These are phyloP conservation scores for Rhinolophus ferrumequinum DNA, from an alignment of 2,113 vertebrate genomes.

Conservation along the genomic window DNA sequence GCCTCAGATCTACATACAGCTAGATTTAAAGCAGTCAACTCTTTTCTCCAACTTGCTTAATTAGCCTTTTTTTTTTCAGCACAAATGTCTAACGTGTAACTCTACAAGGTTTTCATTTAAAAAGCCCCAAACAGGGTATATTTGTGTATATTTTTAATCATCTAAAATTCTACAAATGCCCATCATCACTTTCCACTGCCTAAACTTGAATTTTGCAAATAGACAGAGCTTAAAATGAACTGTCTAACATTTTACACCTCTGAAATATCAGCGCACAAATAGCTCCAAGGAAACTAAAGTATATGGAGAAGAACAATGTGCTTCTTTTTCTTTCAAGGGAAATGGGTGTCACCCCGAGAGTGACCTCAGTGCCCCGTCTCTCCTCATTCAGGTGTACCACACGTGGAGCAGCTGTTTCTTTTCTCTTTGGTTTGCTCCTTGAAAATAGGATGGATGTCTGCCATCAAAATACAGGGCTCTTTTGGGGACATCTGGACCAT, in stretches of 20 bases:
- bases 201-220: not conserved
- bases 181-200: not conserved
- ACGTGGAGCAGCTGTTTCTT: not conserved
- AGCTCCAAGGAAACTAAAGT: conserved; percentile 31
- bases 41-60: conserved; percentile 21
- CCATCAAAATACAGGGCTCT: not conserved
- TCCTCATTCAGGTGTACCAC: not conserved
- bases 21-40: conserved; percentile 15
- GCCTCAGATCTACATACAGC: not conserved
- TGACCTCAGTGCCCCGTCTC: not conserved
- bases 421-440: not conserved
- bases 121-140: not conserved
- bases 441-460: not conserved
- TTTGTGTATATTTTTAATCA: conserved; percentile 27
- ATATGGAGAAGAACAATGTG: not conserved
- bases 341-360: accelerated
- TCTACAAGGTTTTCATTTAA: conserved; percentile 62
- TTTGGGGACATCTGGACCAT: not conserved
- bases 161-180: conserved; percentile 44
- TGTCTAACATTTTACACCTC: conserved; percentile 32
- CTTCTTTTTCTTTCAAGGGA: not conserved
- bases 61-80: conserved; percentile 37
- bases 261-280: conserved; percentile 22
- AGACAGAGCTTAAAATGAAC: conserved; percentile 57
- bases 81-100: conserved; percentile 16